Percentiles rank a stretch among this genome's conserved stretches.
Evolutionary conservation across 2,888 invertebrate species (phyloP).

Genomic region (Apotomis capreana): DNA sequence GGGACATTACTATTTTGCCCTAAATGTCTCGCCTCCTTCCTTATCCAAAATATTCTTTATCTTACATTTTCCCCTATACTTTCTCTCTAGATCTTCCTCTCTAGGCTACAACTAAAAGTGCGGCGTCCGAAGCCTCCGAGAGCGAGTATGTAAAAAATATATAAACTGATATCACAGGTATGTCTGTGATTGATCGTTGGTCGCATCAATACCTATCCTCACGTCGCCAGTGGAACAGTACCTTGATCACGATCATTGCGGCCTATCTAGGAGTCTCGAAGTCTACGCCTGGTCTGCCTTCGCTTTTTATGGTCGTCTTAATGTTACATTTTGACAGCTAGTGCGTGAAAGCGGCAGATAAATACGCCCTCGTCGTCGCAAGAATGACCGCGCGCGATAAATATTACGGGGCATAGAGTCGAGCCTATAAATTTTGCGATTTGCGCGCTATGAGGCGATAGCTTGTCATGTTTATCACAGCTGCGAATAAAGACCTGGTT

Average conservation of each 20-base stretch:
- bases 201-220: no score
- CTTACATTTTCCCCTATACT: no score
- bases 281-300: background rate
- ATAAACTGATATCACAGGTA: no score
- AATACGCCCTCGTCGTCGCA: background rate
- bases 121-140: no score
- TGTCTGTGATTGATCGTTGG: no score
- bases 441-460: background rate
- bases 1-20: no score
- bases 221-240: background rate
- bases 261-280: background rate
- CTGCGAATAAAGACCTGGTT: background rate
- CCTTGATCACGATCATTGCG: background rate
- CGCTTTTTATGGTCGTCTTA: background rate
- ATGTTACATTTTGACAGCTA: conserved; percentile 3
- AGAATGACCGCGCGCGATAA: conserved; percentile 1
- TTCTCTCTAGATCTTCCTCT: no score
- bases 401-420: background rate
- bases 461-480: background rate
- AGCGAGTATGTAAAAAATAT: no score
- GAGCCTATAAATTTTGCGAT: background rate
- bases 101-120: no score
- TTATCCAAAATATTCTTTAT: no score
- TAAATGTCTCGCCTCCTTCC: no score
- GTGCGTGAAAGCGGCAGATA: background rate